Conservation (phyloP, 1,140 invertebrate genomes). For the Chironomus striatipennis region DNA sequence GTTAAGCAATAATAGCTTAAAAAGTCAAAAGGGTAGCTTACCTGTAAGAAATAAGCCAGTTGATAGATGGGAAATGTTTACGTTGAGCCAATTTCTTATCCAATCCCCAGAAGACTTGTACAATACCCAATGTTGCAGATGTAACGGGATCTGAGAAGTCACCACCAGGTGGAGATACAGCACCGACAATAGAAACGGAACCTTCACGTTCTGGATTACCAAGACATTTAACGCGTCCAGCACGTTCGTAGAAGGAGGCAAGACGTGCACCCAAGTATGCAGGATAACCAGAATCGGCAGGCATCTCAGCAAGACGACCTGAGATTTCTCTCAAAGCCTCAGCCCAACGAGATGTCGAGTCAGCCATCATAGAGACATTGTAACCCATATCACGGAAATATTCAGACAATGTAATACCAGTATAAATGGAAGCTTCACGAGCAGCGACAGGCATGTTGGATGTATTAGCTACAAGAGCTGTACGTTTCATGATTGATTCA, state of each 20-base stretch:
- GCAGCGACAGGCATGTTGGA: constrained; percentile 99
- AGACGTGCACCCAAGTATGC: constrained; percentile 96
- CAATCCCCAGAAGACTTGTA: constrained; percentile 99
- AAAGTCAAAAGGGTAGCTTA: constrained; percentile 69
- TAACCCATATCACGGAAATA: constrained; percentile 99
- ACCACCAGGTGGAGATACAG: constrained; percentile 98
- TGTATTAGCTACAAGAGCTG: constrained; percentile 97
- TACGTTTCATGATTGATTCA: constrained; percentile 99
- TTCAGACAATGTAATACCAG: constrained; percentile 94
- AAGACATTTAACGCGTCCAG: constrained; percentile 94
- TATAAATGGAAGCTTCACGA: constrained; percentile 98
- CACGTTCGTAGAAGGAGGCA: constrained; percentile 98
- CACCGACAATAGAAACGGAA: constrained; percentile 98
- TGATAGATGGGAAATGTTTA: constrained; percentile 99
- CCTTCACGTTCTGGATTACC: constrained; percentile 97
- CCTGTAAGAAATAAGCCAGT: constrained; percentile 99
- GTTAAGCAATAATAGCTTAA: constrained; percentile 98
- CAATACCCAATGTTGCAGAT: constrained; percentile 96
- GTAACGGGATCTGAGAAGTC: constrained; percentile 99
- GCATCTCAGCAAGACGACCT: constrained; percentile 99
- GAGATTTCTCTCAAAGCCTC: constrained; percentile 99
- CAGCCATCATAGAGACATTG: constrained; percentile 99
- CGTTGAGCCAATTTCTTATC: constrained; percentile 99
- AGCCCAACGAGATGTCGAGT: constrained; percentile 99
- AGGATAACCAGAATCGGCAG: constrained; percentile 98